Evolutionary conservation across 2,797 vertebrate species (phyloP).

Genomic region (Dallia pectoralis): DNA sequence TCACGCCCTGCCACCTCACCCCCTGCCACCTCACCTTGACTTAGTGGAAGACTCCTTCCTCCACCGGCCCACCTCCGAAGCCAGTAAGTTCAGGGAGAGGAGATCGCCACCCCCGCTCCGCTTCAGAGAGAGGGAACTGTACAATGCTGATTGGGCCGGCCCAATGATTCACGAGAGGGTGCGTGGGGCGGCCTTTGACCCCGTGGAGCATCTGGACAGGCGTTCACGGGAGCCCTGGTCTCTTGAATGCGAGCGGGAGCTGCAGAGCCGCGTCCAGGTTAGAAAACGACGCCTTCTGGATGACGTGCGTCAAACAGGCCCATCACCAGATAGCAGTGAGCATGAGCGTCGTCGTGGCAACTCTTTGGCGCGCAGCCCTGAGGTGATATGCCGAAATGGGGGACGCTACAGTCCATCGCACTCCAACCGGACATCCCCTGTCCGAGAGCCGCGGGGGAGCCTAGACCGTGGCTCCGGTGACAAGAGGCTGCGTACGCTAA

Average conservation of each 20-base stretch:
- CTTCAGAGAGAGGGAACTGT: conserved; percentile 89
- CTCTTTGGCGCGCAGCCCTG: conserved; percentile 80
- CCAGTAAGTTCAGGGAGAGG: conserved; percentile 84
- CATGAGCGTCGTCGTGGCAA: conserved; percentile 76
- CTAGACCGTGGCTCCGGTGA: conserved; percentile 77
- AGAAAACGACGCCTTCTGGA: conserved; percentile 84
- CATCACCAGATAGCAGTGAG: conserved; percentile 83
- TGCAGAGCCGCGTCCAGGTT: conserved; percentile 80
- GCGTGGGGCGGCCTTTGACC: conserved; percentile 82
- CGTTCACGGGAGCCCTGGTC: conserved; percentile 85
- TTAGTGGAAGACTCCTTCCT: conserved; percentile 83
- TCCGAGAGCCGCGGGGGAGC: conserved; percentile 76
- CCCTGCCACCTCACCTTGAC: conserved; percentile 84
- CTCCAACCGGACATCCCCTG: conserved; percentile 80
- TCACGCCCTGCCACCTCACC: conserved; percentile 86
- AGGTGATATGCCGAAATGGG: conserved; percentile 81
- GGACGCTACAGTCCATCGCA: conserved; percentile 77
- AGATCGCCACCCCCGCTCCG: conserved; percentile 84
- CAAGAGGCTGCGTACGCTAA: conserved; percentile 59
- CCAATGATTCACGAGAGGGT: conserved; percentile 84
- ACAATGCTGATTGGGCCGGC: conserved; percentile 84
- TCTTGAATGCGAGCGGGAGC: conserved; percentile 79
- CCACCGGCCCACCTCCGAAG: conserved; percentile 82
- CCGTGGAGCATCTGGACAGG: conserved; percentile 82
- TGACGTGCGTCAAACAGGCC: conserved; percentile 83